A percentile compares a stretch with the other conserved stretches of the same genome.
Evolutionary conservation across 2,888 invertebrate species (phyloP).

Genomic region (Prionchulus punctatus): DNA sequence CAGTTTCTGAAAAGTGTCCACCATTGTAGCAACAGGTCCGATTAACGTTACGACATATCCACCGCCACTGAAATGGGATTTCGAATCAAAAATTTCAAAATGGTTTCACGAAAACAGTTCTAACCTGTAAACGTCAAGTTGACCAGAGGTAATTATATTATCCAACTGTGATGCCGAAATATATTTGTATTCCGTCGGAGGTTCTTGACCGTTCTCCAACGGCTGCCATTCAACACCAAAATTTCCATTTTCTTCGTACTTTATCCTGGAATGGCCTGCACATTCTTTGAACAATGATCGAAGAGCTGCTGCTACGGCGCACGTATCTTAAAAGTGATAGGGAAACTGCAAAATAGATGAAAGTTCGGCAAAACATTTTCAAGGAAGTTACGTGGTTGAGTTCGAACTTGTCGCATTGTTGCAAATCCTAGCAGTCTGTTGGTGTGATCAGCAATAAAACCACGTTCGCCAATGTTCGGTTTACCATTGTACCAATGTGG

Average conservation of each 20-base stretch:
- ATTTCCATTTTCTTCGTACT: neutral
- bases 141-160: slow-evolving; percentile 37
- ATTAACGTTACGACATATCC: slow-evolving; percentile 38
- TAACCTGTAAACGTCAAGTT: slow-evolving; percentile 31
- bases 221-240: neutral
- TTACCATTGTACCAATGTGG: slow-evolving; percentile 38
- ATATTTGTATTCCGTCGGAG: slow-evolving; percentile 27
- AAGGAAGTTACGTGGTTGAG: neutral
- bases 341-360: too few species aligned
- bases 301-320: neutral
- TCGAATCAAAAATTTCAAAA: too few species aligned
- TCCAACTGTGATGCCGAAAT: slow-evolving; percentile 28
- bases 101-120: too few species aligned
- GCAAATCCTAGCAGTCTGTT: slow-evolving; percentile 41
- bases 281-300: neutral
- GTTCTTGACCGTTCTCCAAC: slow-evolving; percentile 13
- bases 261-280: neutral
- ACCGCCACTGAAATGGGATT: slow-evolving; percentile 31
- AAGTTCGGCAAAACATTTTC: neutral
- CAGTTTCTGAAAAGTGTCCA: slow-evolving; percentile 25
- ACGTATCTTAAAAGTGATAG: neutral
- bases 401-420: slow-evolving; percentile 38
- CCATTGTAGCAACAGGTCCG: slow-evolving; percentile 16
- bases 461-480: slow-evolving; percentile 36
- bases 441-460: slow-evolving; percentile 38